phyloP scores from a whole-genome alignment of 2,113 vertebrate species.

The Spea multiplicata region DNA sequence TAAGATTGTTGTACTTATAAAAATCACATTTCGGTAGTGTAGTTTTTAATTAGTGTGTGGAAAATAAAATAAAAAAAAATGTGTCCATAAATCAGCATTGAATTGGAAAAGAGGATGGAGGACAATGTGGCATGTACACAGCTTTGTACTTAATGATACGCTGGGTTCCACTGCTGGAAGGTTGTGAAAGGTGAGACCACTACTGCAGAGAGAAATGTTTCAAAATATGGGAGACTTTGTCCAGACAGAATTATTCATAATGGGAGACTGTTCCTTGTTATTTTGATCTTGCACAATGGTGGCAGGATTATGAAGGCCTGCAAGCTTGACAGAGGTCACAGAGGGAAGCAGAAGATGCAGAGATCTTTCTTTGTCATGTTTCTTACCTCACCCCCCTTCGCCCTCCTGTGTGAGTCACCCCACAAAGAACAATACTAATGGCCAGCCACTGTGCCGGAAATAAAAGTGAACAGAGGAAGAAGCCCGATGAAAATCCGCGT shows the following conservation, averaged over 20 bases:
- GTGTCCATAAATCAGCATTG: slow-evolving; percentile 31
- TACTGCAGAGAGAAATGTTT: slow-evolving; percentile 41
- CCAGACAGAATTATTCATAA: slow-evolving; percentile 49
- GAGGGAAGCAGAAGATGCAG: neutral
- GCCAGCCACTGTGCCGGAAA: slow-evolving; percentile 33
- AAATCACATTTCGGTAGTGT: no score
- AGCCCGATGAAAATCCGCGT: slow-evolving; percentile 34
- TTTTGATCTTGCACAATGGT: slow-evolving; percentile 43
- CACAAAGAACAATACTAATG: slow-evolving; percentile 37
- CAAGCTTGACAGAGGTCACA: neutral
- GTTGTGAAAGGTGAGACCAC: slow-evolving; percentile 41
- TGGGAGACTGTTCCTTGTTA: slow-evolving; percentile 42
- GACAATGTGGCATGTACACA: slow-evolving; percentile 39
- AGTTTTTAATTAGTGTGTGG: slow-evolving; percentile 17
- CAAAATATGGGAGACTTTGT: slow-evolving; percentile 47
- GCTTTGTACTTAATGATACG: slow-evolving; percentile 47
- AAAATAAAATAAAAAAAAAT: neutral
- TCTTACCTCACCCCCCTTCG: slow-evolving; percentile 4
- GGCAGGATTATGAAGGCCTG: slow-evolving; percentile 43
- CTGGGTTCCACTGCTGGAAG: slow-evolving; percentile 40
- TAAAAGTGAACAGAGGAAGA: slow-evolving; percentile 40
- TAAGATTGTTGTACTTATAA: no score
- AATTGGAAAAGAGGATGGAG: slow-evolving; percentile 13
- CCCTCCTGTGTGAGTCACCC: slow-evolving; percentile 9
- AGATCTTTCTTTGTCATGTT: slow-evolving; percentile 1